Conservation (phyloP, 1,140 invertebrate species). For the Battus philenor region DNA sequence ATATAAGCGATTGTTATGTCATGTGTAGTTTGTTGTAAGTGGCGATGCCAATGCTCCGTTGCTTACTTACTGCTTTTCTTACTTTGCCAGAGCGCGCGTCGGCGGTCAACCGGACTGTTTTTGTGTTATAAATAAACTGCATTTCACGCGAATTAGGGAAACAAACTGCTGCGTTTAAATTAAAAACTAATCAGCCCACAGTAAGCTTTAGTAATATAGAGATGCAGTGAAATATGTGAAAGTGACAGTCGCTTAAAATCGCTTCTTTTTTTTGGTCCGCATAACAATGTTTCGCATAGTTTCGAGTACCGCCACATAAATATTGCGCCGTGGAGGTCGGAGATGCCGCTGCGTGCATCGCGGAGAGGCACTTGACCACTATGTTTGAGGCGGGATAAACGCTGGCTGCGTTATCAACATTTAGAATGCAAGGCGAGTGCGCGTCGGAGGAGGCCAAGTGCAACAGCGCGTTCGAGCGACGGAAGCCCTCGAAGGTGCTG, state of each 20-base stretch:
- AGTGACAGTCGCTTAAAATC: slow-evolving; percentile 63
- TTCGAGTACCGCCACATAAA: slow-evolving; percentile 60
- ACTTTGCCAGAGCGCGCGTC: slow-evolving; percentile 61
- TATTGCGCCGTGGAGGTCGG: slow-evolving; percentile 34
- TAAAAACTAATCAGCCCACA: slow-evolving; percentile 18
- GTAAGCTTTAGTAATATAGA: slow-evolving; percentile 21
- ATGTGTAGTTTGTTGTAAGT: slow-evolving; percentile 41
- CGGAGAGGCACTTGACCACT: slow-evolving; percentile 46
- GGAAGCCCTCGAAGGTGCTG: slow-evolving; percentile 68
- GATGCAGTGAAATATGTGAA: slow-evolving; percentile 60
- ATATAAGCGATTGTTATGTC: slow-evolving; percentile 41
- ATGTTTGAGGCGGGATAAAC: slow-evolving; percentile 68
- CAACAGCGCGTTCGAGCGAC: slow-evolving; percentile 50
- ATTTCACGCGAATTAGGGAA: slow-evolving; percentile 12
- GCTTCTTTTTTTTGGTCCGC: slow-evolving; percentile 49
- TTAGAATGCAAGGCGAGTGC: slow-evolving; percentile 70
- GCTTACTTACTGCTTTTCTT: slow-evolving; percentile 63
- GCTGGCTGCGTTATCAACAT: slow-evolving; percentile 46
- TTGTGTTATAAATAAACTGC: slow-evolving; percentile 11
- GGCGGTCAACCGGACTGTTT: slow-evolving; percentile 57
- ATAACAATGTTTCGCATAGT: slow-evolving; percentile 63
- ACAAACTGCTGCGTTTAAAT: slow-evolving; percentile 22
- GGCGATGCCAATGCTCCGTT: slow-evolving; percentile 47
- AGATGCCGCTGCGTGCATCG: slow-evolving; percentile 40
- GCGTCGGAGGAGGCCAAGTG: slow-evolving; percentile 45